These are phyloP conservation scores for Centropus unirufus DNA, from an alignment of 2,113 vertebrate species.

Conservation along the genomic window DNA sequence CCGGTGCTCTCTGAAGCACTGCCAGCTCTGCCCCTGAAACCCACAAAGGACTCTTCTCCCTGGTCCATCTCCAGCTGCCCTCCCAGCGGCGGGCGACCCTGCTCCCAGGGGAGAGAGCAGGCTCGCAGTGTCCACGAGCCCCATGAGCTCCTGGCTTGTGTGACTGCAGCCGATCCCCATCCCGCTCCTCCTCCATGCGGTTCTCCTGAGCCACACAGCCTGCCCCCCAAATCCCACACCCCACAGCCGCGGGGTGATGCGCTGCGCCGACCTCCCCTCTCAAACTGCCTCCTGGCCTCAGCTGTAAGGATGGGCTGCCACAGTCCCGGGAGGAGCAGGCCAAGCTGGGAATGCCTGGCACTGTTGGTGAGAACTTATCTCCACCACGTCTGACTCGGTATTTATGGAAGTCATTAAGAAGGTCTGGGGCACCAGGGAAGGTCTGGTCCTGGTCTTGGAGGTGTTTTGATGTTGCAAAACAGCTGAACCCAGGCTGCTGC, in stretches of 20 bases:
- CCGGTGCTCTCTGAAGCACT: accelerated
- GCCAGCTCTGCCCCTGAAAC: neutral
- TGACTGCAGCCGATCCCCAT: neutral
- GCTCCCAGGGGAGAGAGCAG: neutral
- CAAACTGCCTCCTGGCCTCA: neutral
- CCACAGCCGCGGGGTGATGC: accelerated
- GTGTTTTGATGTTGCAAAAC: neutral
- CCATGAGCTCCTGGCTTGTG: accelerated
- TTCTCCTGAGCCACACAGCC: neutral
- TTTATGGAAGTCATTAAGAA: neutral
- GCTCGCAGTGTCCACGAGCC: accelerated
- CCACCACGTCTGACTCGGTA: neutral
- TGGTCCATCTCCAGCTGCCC: neutral
- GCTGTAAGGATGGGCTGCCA: neutral
- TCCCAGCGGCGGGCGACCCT: neutral
- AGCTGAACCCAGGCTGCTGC: neutral
- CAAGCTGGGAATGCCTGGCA: neutral
- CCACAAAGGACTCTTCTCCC: neutral
- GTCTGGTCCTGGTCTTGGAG: neutral
- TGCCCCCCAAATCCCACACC: neutral
- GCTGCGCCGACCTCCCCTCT: neutral
- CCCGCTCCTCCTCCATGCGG: neutral
- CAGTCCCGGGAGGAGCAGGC: neutral
- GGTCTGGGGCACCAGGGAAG: neutral
- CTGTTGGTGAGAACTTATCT: neutral